Base-by-base conservation (phyloP, 1,140 invertebrate species). In the Drosophila lowei region DNA sequence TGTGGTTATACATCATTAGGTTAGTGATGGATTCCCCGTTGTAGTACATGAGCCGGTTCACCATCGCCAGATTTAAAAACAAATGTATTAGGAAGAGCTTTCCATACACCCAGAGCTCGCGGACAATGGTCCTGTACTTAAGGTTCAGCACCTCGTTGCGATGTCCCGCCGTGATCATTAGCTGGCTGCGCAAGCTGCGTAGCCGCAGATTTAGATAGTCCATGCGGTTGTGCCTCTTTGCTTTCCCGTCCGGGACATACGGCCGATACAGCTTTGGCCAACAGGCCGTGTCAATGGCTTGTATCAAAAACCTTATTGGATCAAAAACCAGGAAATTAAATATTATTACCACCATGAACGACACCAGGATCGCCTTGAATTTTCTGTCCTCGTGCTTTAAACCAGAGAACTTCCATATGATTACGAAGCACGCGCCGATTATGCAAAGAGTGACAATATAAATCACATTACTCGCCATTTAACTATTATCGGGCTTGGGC, bases 141-240 rank as follows among this genome's bases (percentile, higher is more conserved):
- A 79, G 16, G 46, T 90, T 90, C 0, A 90, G 28, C 13, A 6
- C 6, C 61, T 90, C 89, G 21, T 85, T 62, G 9, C 73, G 68
- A 57, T 90, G 84, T 1, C 56, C 43, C 11, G 70, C 43, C 3
- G 77, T 64, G 8, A 77, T 38, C 11, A 71, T 0, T n/a, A 89
- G 42, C 41, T 89, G 46, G 4, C 67, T 58, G 5, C 59, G 55
- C 16, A 77, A 9, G 6, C 49, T 66, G 7, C 30, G 44, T 1
- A 89, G 21, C 0, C 55, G 52, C 18, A 81, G 38, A 9, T 68
- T 67, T 0, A 90, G 41, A 6, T 63, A 70, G 8, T 74, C 61
- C 15, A 44, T 28, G 0, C 53, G 60, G 9, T 50, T 50, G 6
- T 88, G 62, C 0, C 23, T 18, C 3, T 7, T 53, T 3, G 60